Conservation (phyloP, 2,888 invertebrate species). For the Terebella lapidaria region DNA sequence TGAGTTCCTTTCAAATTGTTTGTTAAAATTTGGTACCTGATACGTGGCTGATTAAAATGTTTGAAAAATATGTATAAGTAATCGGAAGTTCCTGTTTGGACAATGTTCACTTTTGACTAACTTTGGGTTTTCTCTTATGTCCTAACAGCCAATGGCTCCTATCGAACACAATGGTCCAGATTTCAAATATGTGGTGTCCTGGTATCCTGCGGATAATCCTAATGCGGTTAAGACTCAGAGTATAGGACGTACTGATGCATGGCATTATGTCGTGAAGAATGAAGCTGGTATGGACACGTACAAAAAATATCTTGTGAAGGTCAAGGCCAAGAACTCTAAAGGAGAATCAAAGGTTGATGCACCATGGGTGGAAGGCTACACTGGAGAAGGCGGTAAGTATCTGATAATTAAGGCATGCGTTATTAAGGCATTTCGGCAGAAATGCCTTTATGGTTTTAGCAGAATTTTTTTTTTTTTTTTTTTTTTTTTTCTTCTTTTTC, state of each 20-base stretch:
- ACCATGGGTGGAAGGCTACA: conserved; percentile 77
- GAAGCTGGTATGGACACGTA: conserved; percentile 56
- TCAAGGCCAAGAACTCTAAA: conserved; percentile 80
- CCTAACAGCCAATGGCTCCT: conserved; percentile 82
- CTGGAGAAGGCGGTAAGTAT: conserved; percentile 68
- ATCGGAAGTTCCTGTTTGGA: too few relatives aligned
- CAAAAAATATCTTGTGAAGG: conserved; percentile 82
- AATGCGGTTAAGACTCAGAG: conserved; percentile 55
- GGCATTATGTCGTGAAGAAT: conserved; percentile 23
- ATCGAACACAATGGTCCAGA: conserved; percentile 94
- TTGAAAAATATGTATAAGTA: too few relatives aligned
- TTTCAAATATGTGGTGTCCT: conserved; percentile 86
- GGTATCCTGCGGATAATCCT: conserved; percentile 69
- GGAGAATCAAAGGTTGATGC: conserved; percentile 80
- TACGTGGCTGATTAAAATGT: too few relatives aligned
- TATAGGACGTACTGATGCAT: conserved; percentile 56
- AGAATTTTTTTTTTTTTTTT: too few relatives aligned
- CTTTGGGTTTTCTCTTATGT: too few relatives aligned
- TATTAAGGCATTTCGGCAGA: too few relatives aligned
- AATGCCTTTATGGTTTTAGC: too few relatives aligned
- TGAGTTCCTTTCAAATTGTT: conserved; percentile 24
- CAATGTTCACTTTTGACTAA: too few relatives aligned
- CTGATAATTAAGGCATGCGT: too few relatives aligned
- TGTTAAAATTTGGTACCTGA: background rate
- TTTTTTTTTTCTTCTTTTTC: background rate